Evolutionary conservation across 2,797 vertebrate species (phyloP).

Genomic region (Phrynocephalus forsythii): DNA sequence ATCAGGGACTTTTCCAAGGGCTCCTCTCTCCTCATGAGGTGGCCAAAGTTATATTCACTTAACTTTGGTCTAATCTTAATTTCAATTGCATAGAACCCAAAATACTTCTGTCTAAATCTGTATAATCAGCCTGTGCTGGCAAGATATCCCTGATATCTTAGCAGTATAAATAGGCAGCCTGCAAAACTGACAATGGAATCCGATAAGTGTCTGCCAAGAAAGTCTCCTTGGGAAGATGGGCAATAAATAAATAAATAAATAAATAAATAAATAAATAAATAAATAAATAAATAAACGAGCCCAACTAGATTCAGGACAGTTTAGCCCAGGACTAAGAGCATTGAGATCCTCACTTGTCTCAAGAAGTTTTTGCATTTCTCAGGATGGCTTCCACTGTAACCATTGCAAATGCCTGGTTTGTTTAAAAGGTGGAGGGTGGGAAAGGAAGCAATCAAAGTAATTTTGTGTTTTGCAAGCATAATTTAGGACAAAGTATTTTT

Average conservation of each 20-base stretch:
- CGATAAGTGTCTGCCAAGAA: background rate
- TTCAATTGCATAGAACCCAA: background rate
- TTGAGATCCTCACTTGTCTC: background rate
- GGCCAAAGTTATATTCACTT: too few relatives aligned
- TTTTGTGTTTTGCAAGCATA: conserved; percentile 50
- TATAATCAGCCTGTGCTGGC: background rate
- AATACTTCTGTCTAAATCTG: background rate
- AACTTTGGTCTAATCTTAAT: too few relatives aligned
- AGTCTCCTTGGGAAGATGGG: too few relatives aligned
- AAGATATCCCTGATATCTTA: too few relatives aligned
- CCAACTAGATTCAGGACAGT: background rate
- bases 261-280: too few relatives aligned
- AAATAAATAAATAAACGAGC: background rate
- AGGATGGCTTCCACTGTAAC: background rate
- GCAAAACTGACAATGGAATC: background rate
- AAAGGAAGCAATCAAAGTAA: background rate
- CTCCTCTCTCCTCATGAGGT: too few relatives aligned
- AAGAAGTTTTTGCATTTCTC: background rate
- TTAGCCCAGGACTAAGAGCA: background rate
- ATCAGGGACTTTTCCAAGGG: too few relatives aligned
- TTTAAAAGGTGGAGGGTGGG: background rate
- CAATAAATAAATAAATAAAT: too few relatives aligned
- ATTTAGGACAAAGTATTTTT: conserved; percentile 25
- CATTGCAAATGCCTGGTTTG: too few relatives aligned
- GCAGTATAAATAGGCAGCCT: background rate